Evolutionary conservation across 1,140 invertebrate species (phyloP).

Genomic region (Drosophila paulistorum): DNA sequence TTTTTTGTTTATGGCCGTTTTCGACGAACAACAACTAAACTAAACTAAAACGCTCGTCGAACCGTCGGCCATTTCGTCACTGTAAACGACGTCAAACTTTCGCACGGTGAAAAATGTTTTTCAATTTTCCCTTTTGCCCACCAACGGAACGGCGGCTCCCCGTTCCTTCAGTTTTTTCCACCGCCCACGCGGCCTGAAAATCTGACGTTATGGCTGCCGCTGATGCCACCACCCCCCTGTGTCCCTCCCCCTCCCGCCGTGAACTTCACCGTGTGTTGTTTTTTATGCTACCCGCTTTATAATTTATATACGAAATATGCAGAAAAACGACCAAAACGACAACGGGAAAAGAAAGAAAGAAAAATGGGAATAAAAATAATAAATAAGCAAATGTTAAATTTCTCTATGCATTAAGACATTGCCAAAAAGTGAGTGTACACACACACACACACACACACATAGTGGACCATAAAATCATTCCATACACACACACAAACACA

Average conservation of each 20-base stretch:
- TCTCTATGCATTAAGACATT: conserved; percentile 7
- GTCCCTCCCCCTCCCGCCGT: neutral
- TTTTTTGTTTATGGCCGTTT: conserved; percentile 66
- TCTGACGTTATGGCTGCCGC: conserved; percentile 51
- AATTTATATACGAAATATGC: conserved; percentile 62
- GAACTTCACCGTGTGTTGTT: conserved; percentile 15
- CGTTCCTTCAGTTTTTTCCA: neutral
- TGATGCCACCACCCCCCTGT: neutral
- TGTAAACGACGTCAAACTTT: conserved; percentile 78
- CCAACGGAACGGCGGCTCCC: neutral
- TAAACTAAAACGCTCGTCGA: conserved; percentile 18
- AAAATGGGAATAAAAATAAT: conserved; percentile 44
- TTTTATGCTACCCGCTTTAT: conserved; percentile 69
- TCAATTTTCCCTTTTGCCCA: conserved; percentile 50
- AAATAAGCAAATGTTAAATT: conserved; percentile 22
- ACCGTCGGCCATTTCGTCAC: conserved; percentile 62
- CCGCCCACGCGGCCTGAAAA: conserved; percentile 41
- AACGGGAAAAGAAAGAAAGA: conserved; percentile 10
- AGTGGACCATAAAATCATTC: conserved; percentile 66
- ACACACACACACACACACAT: conserved; percentile 40
- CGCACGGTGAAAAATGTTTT: conserved; percentile 75
- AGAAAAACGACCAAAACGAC: conserved; percentile 24
- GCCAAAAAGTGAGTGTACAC: conserved; percentile 17
- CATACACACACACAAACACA: conserved; percentile 30
- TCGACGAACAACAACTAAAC: conserved; percentile 58